A percentile compares a stretch with the other conserved stretches of the same genome.
Conservation (phyloP, 2,113 vertebrate species). For the Sakesphorus luctuosus region DNA sequence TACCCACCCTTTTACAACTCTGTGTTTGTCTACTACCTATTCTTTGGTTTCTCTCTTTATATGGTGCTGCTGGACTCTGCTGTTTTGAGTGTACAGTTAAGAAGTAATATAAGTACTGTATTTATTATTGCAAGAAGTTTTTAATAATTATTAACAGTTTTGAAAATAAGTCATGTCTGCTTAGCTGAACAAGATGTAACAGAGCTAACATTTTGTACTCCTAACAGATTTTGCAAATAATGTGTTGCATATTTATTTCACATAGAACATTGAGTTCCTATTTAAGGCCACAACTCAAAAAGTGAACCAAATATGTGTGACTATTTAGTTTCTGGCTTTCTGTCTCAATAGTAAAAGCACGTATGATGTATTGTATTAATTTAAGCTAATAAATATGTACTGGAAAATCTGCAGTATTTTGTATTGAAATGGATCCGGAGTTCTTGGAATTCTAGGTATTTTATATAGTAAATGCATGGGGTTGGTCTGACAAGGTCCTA, state of each 20-base stretch:
- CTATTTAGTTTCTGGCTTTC: constrained; percentile 53
- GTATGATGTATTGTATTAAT: constrained; percentile 72
- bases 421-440: not conserved
- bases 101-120: constrained; percentile 63
- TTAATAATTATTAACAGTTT: constrained; percentile 74
- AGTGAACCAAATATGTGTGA: constrained; percentile 33
- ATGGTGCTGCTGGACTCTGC: constrained; percentile 24
- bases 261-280: constrained; percentile 20
- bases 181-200: constrained; percentile 74
- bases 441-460: not conserved
- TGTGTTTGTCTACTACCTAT: not conserved
- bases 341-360: constrained; percentile 29
- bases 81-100: constrained; percentile 42
- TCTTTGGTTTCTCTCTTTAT: not conserved
- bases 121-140: constrained; percentile 69
- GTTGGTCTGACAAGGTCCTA: not conserved
- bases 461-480: not conserved
- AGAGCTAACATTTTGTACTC: constrained; percentile 69
- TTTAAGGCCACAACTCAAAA: constrained; percentile 42
- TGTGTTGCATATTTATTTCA: constrained; percentile 64
- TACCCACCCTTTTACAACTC: not conserved
- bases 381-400: constrained; percentile 77
- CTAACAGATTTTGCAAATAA: constrained; percentile 54
- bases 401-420: constrained; percentile 10
- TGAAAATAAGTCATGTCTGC: constrained; percentile 61